phyloP scores from a whole-genome alignment of 2,797 vertebrate genomes.

The Phaenicophaeus curvirostris region DNA sequence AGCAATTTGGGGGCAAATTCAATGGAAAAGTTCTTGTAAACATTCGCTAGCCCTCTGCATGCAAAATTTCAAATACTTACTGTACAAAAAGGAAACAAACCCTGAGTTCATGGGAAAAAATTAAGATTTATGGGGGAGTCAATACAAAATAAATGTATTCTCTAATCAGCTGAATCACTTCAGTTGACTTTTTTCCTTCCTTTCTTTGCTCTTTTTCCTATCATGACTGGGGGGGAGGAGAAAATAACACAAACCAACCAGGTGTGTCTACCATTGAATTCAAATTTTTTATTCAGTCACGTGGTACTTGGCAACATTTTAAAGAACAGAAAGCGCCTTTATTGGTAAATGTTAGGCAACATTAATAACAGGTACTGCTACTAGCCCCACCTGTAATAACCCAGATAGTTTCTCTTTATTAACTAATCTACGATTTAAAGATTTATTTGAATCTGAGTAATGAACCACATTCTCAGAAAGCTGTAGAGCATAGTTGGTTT shows the following conservation, averaged over 20 bases:
- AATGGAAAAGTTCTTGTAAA: neutral
- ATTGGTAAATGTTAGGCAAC: neutral
- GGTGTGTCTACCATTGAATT: neutral
- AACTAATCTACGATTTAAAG: constrained; percentile 27
- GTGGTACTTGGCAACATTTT: constrained; percentile 6
- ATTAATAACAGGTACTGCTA: constrained; percentile 38
- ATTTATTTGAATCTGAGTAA: constrained; percentile 28
- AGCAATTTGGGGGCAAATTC: neutral
- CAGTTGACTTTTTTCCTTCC: neutral
- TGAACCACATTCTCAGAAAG: neutral
- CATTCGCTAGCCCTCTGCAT: neutral
- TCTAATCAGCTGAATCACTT: neutral
- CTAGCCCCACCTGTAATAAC: constrained; percentile 34
- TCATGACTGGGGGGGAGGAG: neutral
- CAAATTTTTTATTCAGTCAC: neutral
- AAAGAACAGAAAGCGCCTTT: neutral
- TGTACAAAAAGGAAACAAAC: neutral
- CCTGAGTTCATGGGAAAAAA: neutral
- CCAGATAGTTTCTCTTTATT: constrained; percentile 41
- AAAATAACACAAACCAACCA: neutral
- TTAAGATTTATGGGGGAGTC: neutral
- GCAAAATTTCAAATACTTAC: neutral
- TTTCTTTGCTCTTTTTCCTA: neutral
- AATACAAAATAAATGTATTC: neutral
- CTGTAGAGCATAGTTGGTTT: neutral